Percentiles rank a stretch among this genome's conserved stretches.
These are phyloP conservation scores for Fragum whitleyi DNA, from an alignment of 2,888 invertebrate genomes.

Conservation along the genomic window DNA sequence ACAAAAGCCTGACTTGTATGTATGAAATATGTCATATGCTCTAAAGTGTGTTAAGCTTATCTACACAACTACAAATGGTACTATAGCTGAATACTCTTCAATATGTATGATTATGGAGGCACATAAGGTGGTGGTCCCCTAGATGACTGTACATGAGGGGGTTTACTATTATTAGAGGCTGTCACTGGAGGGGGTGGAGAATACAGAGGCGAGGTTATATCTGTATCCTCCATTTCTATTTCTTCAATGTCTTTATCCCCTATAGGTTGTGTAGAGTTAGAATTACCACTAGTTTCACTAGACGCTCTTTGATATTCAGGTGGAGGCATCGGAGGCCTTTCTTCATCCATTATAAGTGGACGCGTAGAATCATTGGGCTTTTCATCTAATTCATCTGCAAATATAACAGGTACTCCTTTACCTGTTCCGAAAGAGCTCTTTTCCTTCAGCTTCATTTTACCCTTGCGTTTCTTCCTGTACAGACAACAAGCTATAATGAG, in stretches of 20 bases:
- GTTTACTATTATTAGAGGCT: conserved; percentile 74
- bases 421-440: conserved; percentile 87
- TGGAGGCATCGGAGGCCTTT: conserved; percentile 91
- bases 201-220: conserved; percentile 76
- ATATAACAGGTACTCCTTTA: conserved; percentile 95
- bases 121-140: conserved; percentile 98
- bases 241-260: conserved; percentile 70
- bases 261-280: conserved; percentile 72
- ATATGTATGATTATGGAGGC: conserved; percentile 92
- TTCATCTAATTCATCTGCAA: conserved; percentile 96
- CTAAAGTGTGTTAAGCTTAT: too few species aligned
- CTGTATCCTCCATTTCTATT: conserved; percentile 72
- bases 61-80: neutral
- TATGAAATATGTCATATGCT: too few species aligned
- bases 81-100: conserved; percentile 36
- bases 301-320: conserved; percentile 79
- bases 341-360: conserved; percentile 97
- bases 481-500: conserved; percentile 94
- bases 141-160: conserved; percentile 88
- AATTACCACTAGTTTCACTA: conserved; percentile 79
- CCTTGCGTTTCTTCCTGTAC: conserved; percentile 91
- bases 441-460: conserved; percentile 93
- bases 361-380: conserved; percentile 92
- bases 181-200: conserved; percentile 80
- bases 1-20: too few species aligned